A percentile compares a stretch with the other conserved stretches of the same genome.
Evolutionary conservation across 2,797 vertebrate species (phyloP).

Genomic region (Sebastes cheni): DNA sequence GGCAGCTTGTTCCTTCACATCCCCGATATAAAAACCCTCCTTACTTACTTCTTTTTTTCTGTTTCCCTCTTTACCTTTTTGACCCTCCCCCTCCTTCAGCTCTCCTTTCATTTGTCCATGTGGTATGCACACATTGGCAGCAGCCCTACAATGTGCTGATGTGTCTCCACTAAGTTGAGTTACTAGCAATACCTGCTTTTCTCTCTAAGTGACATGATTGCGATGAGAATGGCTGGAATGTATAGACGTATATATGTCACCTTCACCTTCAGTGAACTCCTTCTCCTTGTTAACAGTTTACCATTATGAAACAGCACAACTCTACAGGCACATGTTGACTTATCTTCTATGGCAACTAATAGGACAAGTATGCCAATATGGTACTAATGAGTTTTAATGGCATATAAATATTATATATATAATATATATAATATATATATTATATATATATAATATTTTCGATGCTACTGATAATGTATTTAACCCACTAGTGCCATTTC

Average conservation of each 20-base stretch:
- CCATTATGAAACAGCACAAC: background rate
- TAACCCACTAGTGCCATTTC: no score
- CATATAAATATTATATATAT: no score
- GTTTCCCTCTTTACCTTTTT: background rate
- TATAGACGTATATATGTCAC: background rate
- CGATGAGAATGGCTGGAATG: background rate
- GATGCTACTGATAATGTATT: no score
- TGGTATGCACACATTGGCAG: background rate
- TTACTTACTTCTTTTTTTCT: background rate
- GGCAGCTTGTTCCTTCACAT: constrained; percentile 1
- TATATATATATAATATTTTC: no score
- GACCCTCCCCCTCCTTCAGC: background rate
- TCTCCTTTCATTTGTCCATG: background rate
- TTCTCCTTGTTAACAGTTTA: background rate
- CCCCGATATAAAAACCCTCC: background rate
- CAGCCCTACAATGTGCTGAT: no score
- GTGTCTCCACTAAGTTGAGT: no score
- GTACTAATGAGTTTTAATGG: background rate
- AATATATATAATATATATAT: no score
- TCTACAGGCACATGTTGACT: background rate
- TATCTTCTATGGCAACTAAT: background rate
- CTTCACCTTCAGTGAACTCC: background rate
- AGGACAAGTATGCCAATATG: background rate
- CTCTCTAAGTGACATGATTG: background rate
- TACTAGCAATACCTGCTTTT: background rate